Evolutionary conservation across 2,113 vertebrate species (phyloP).

Genomic region (Actenoides lindsayi): DNA sequence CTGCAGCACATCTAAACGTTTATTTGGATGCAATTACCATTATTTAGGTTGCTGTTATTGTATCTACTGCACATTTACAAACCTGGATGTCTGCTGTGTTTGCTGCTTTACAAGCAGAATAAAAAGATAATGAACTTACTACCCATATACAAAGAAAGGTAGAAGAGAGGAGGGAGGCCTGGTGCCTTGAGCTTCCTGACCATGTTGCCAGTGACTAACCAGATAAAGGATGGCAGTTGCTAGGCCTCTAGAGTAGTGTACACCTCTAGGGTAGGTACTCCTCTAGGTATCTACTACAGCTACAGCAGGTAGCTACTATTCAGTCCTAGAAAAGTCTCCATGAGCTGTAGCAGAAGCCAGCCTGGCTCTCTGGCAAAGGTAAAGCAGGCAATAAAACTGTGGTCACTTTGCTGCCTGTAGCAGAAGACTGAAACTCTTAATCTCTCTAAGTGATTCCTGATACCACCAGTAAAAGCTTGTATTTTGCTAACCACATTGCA

Average conservation of each 20-base stretch:
- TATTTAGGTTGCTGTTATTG: neutral
- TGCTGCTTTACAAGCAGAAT: neutral
- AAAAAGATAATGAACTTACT: neutral
- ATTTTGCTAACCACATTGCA: neutral
- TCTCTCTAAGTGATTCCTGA: neutral
- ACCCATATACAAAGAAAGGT: neutral
- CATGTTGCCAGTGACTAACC: neutral
- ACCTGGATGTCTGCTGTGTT: fast-evolving
- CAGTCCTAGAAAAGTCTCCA: neutral
- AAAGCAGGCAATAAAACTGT: neutral
- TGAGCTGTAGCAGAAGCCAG: neutral
- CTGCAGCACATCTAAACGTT: neutral
- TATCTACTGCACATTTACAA: neutral
- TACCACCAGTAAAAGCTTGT: neutral
- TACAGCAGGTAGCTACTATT: neutral
- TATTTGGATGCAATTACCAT: neutral
- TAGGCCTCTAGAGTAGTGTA: neutral
- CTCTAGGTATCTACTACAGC: neutral
- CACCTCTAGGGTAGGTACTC: neutral
- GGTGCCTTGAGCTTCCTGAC: neutral
- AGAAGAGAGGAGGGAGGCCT: neutral
- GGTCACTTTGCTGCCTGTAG: neutral
- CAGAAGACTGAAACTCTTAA: neutral
- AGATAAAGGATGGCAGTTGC: neutral
- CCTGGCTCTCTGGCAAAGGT: neutral